phyloP scores from a whole-genome alignment of 2,797 vertebrate species.

The Aythya fuligula region DNA sequence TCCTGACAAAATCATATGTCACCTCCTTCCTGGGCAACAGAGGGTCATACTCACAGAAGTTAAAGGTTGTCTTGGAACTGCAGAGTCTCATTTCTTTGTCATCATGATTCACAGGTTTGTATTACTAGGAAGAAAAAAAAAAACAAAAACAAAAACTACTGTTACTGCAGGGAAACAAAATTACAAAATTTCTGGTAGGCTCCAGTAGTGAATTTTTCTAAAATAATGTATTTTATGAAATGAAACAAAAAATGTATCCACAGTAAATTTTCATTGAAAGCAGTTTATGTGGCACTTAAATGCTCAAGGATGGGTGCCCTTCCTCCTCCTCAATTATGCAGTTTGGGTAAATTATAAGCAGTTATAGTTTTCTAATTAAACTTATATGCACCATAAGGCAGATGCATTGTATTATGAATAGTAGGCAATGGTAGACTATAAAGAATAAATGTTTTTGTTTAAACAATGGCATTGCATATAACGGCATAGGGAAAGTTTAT shows the following conservation, averaged over 20 bases:
- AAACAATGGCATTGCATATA: slow-evolving; percentile 39
- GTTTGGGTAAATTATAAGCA: slow-evolving; percentile 59
- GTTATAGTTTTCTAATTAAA: slow-evolving; percentile 69
- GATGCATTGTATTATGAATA: slow-evolving; percentile 51
- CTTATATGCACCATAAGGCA: slow-evolving; percentile 56
- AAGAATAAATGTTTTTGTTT: slow-evolving; percentile 67
- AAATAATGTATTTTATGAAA: slow-evolving; percentile 10
- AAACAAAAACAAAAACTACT: too few relatives aligned
- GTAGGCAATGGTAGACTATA: slow-evolving; percentile 47
- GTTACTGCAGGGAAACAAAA: fast-evolving
- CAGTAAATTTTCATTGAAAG: slow-evolving; percentile 55
- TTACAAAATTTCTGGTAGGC: not conserved
- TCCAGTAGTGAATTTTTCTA: not conserved
- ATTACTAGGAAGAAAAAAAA: not conserved
- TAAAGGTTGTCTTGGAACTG: not conserved
- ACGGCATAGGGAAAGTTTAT: slow-evolving; percentile 18
- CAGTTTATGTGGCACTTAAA: slow-evolving; percentile 54
- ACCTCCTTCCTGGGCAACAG: not conserved
- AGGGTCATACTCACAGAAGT: not conserved
- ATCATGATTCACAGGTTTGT: not conserved
- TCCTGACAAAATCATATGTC: not conserved
- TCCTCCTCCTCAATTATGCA: slow-evolving; percentile 51
- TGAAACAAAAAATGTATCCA: slow-evolving; percentile 1
- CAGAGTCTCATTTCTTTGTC: not conserved
- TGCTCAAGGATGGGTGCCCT: slow-evolving; percentile 17